These are phyloP conservation scores for Drosophila pegasa DNA, from an alignment of 2,888 invertebrate species.

Conservation along the genomic window DNA sequence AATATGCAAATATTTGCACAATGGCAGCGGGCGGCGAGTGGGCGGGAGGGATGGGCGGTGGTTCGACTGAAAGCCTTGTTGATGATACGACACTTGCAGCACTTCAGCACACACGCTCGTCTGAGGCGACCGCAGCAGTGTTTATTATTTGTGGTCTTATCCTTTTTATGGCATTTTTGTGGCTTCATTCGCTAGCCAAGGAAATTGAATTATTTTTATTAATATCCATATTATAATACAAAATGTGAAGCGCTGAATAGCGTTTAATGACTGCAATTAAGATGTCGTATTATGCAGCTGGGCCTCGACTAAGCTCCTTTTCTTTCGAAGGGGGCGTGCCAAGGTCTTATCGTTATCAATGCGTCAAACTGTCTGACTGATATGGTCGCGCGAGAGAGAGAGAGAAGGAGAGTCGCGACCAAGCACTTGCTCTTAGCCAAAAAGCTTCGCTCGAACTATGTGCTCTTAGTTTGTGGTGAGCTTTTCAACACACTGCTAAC, in stretches of 20 bases:
- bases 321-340: constrained; percentile 11
- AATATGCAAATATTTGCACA: constrained; percentile 81
- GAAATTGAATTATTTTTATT: constrained; percentile 59
- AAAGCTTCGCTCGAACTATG: background rate
- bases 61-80: constrained; percentile 54
- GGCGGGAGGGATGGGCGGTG: too few relatives aligned
- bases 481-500: constrained; percentile 31
- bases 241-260: constrained; percentile 40
- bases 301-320: constrained; percentile 15
- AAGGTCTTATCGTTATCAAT: constrained; percentile 70
- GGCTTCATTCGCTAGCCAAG: constrained; percentile 39
- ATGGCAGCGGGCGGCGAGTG: constrained; percentile 44
- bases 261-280: constrained; percentile 66
- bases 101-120: constrained; percentile 27
- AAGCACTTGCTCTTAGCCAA: constrained; percentile 25
- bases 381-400: too few relatives aligned
- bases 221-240: constrained; percentile 54
- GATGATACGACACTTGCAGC: constrained; percentile 70
- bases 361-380: constrained; percentile 41
- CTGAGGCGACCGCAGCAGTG: constrained; percentile 40
- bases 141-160: constrained; percentile 60
- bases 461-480: constrained; percentile 4
- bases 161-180: constrained; percentile 60
- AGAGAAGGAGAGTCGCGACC: constrained; percentile 1
- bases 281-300: constrained; percentile 44